Percentiles rank a stretch among this genome's conserved stretches.
These are phyloP conservation scores for Morus bassanus DNA, from an alignment of 2,797 vertebrate species.

Conservation along the genomic window DNA sequence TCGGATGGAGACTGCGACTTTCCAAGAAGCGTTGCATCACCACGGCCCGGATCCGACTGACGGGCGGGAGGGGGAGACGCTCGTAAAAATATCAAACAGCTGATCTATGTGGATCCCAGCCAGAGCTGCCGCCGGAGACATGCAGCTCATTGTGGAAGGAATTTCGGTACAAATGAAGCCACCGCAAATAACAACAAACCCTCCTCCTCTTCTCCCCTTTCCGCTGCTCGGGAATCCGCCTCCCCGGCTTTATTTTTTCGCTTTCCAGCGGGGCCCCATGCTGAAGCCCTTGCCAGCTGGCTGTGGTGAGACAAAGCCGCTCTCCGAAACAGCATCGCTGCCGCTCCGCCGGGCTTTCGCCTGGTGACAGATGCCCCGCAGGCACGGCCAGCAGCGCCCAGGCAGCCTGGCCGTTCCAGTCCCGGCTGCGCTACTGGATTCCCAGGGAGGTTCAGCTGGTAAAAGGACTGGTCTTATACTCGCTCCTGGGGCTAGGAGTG, in stretches of 20 bases:
- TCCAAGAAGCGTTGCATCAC: neutral
- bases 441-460: neutral
- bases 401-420: neutral
- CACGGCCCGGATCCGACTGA: neutral
- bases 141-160: neutral
- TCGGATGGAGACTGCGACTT: neutral
- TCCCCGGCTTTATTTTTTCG: rapidly evolving
- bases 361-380: neutral
- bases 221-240: neutral
- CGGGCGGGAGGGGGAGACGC: neutral
- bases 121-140: neutral
- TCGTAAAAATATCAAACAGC: neutral
- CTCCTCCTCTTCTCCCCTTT: neutral
- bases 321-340: neutral
- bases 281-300: neutral
- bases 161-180: neutral
- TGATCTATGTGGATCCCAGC: neutral
- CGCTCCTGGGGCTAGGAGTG: rapidly evolving
- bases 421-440: rapidly evolving
- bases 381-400: neutral
- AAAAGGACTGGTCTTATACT: rapidly evolving
- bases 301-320: neutral
- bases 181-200: neutral
- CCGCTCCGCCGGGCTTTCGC: neutral
- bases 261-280: neutral